Conservation (phyloP, 2,113 vertebrate genomes). For the Nesoenas mayeri region DNA sequence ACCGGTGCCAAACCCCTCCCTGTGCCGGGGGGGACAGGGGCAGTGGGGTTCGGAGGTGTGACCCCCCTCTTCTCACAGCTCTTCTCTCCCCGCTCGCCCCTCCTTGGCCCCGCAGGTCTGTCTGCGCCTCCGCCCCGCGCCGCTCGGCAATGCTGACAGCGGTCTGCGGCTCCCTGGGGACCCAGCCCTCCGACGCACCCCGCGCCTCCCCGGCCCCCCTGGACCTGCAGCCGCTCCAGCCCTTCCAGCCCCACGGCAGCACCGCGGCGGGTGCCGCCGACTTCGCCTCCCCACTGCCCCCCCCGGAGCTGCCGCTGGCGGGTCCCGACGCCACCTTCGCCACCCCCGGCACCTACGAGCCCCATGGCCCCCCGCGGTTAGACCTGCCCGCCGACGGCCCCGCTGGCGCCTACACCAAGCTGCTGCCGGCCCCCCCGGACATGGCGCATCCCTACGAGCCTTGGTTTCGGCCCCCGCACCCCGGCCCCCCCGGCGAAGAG, state of each 20-base stretch:
- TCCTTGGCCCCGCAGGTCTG: slow-evolving; percentile 46
- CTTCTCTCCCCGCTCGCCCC: not conserved
- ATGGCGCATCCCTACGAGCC: slow-evolving; percentile 95
- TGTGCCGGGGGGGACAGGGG: not conserved
- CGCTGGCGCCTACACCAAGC: slow-evolving; percentile 73
- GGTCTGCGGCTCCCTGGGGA: slow-evolving; percentile 80
- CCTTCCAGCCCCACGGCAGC: slow-evolving; percentile 74
- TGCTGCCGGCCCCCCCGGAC: slow-evolving; percentile 74
- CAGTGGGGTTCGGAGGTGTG: not conserved
- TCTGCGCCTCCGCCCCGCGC: slow-evolving; percentile 40
- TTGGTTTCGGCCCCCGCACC: slow-evolving; percentile 88
- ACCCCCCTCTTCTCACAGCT: not conserved
- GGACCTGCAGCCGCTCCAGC: slow-evolving; percentile 76
- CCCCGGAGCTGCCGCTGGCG: slow-evolving; percentile 71
- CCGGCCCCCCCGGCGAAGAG: slow-evolving; percentile 82
- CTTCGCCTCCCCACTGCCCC: slow-evolving; percentile 64
- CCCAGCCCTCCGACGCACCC: slow-evolving; percentile 77
- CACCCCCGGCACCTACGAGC: slow-evolving; percentile 54
- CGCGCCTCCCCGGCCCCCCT: slow-evolving; percentile 72
- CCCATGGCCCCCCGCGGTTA: slow-evolving; percentile 70
- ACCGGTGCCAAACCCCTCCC: not conserved
- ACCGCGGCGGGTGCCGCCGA: slow-evolving; percentile 59
- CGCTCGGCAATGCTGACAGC: slow-evolving; percentile 76
- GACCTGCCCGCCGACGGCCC: slow-evolving; percentile 71
- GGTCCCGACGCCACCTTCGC: slow-evolving; percentile 71